Percentiles rank a stretch among this genome's conserved stretches.
These are phyloP conservation scores for Cherax destructor DNA, from an alignment of 1,140 invertebrate species.

Conservation along the genomic window DNA sequence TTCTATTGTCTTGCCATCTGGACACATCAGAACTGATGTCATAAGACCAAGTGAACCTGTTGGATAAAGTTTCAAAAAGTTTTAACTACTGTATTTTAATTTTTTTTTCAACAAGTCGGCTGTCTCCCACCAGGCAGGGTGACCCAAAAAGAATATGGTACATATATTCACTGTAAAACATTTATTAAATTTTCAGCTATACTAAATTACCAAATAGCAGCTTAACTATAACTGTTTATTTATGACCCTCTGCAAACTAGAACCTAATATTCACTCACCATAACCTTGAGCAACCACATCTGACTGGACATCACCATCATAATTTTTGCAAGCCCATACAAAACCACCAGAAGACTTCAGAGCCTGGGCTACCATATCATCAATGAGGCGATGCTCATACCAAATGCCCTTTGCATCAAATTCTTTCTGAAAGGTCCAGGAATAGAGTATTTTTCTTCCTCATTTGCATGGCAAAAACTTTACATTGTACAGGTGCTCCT, in stretches of 20 bases:
- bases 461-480: too few species aligned
- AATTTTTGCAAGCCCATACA: slow-evolving; percentile 95
- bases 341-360: slow-evolving; percentile 92
- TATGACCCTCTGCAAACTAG: too few species aligned
- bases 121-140: too few species aligned
- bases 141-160: too few species aligned
- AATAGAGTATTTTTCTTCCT: too few species aligned
- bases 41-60: slow-evolving; percentile 90
- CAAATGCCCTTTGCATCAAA: slow-evolving; percentile 88
- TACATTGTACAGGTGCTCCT: too few species aligned
- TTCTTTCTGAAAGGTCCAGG: slow-evolving; percentile 76
- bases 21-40: slow-evolving; percentile 94
- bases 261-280: slow-evolving; percentile 73
- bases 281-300: slow-evolving; percentile 92
- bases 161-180: neutral
- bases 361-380: slow-evolving; percentile 94
- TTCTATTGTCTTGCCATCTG: slow-evolving; percentile 93
- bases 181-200: neutral
- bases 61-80: neutral
- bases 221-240: too few species aligned
- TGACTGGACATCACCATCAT: slow-evolving; percentile 93
- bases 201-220: too few species aligned
- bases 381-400: slow-evolving; percentile 95
- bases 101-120: too few species aligned
- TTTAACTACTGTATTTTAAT: too few species aligned